Conservation (phyloP, 1,140 invertebrate species). For the Scylla paramamosain region DNA sequence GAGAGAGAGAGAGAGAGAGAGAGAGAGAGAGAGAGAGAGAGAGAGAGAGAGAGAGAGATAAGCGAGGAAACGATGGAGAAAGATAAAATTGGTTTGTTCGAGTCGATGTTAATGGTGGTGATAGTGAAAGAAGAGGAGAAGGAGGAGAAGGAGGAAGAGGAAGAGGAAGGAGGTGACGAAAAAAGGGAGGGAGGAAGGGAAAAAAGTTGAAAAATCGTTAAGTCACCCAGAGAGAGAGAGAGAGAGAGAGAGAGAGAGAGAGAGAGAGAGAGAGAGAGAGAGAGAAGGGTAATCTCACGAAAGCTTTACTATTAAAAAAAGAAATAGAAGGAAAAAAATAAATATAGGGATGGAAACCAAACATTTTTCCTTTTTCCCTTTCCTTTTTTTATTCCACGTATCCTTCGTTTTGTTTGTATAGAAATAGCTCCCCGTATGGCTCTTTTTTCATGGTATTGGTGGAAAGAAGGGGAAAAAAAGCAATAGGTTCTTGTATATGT, state of each 20-base stretch:
- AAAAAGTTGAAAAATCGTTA: background rate
- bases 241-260: slow-evolving; percentile 34
- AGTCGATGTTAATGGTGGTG: too few relatives aligned
- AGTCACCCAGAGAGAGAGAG: background rate
- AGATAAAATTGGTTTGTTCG: background rate
- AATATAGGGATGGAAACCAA: background rate
- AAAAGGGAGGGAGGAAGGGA: background rate
- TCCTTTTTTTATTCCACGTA: background rate
- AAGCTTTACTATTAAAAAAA: background rate
- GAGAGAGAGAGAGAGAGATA: background rate
- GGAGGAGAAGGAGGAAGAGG: background rate
- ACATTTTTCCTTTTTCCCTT: background rate
- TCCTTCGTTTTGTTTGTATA: background rate
- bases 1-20: background rate
- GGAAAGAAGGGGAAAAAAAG: too few relatives aligned
- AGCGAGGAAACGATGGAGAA: background rate
- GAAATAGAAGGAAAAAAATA: background rate
- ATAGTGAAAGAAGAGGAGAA: background rate
- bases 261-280: slow-evolving; percentile 33
- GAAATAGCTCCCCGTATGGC: background rate
- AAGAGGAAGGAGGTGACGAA: background rate
- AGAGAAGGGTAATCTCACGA: background rate
- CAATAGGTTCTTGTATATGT: too few relatives aligned
- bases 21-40: background rate
- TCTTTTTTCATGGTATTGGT: background rate